Evolutionary conservation across 2,797 vertebrate species (phyloP), one percentile per base, ranked within the genome.

Genomic region (Brotogeris chrysoptera): DNA sequence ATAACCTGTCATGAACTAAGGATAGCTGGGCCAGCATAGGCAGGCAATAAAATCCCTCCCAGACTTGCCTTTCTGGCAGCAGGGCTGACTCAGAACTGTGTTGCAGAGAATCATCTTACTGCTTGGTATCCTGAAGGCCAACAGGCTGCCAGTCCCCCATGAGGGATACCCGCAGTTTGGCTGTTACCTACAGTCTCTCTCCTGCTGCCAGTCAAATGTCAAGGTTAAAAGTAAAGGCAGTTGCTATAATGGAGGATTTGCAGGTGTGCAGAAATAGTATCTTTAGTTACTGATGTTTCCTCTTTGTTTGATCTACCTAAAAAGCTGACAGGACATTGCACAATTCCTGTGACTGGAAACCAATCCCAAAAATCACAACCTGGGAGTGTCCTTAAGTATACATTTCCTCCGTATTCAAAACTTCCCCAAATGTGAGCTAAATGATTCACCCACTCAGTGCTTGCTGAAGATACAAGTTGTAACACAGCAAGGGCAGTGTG

Each of bases 111-210:
- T 1, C 20, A 17, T 47, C 41, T 70, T 24, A 1, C 27, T 32
- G 41, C n/a, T 78, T 8, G 0, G 0, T 49, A 69, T 28, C 61
- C 61, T 38, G 71, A 41, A 21, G 57, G 87, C 72, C 34, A 27
- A 25, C 36, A 55, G 55, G 36, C 74, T 70, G 59, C n/a, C 5
- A 1, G 28, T 63, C 27, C 28, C 70, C 18, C 0, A 0, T 4
- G 6, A 18, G 49, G 25, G 24, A 13, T 73, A 41, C 41, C 68
- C 2, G 0, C 44, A n/a, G 47, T 7, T 53, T 34, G 0, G 0
- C 6, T 0, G 13, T 27, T 52, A 69, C 30, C 74, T 50, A 21
- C 43, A 36, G 49, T 44, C 36, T 72, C 28, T 69, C 50, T 81
- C 59, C 78, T 10, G 20, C 7, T 82, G 60, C 81, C 81, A 87